Conservation (phyloP, 2,888 invertebrate genomes). For the Drosophila dives region DNA sequence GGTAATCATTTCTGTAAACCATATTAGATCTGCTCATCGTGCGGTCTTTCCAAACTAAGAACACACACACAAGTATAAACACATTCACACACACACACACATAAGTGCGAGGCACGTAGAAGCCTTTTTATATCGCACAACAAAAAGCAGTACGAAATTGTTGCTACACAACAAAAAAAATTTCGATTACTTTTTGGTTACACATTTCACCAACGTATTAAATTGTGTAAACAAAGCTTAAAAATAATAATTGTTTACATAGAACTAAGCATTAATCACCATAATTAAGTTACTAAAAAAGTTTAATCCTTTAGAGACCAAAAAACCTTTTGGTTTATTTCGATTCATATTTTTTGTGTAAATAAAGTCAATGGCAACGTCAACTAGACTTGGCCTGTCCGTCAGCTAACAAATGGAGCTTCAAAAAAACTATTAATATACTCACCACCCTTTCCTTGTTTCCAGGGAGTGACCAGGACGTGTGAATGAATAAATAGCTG, state of each 20-base stretch:
- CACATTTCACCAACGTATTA: not conserved
- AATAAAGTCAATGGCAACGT: slow-evolving; percentile 23
- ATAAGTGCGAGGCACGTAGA: slow-evolving; percentile 52
- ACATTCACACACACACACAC: not conserved
- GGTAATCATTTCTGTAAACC: slow-evolving; percentile 75
- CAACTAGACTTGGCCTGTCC: slow-evolving; percentile 63
- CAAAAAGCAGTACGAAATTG: not conserved
- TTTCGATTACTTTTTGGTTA: not conserved
- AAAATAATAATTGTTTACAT: too few species aligned
- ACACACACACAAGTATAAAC: not conserved
- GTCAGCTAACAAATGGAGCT: slow-evolving; percentile 66
- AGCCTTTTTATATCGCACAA: slow-evolving; percentile 46
- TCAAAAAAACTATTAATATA: slow-evolving; percentile 68
- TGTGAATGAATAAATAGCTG: slow-evolving; percentile 30
- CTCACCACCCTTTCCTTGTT: slow-evolving; percentile 21
- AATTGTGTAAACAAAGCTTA: not conserved
- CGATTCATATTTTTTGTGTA: not conserved
- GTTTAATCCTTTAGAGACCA: not conserved
- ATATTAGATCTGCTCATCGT: slow-evolving; percentile 61
- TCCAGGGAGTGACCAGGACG: slow-evolving; percentile 30
- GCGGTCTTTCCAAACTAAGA: slow-evolving; percentile 16
- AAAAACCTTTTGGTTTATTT: not conserved
- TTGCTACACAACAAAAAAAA: not conserved
- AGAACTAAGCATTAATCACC: not conserved
- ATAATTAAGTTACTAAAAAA: not conserved